Base-by-base conservation (phyloP, 2,888 invertebrate genomes). In the Epistrophe grossulariae region DNA sequence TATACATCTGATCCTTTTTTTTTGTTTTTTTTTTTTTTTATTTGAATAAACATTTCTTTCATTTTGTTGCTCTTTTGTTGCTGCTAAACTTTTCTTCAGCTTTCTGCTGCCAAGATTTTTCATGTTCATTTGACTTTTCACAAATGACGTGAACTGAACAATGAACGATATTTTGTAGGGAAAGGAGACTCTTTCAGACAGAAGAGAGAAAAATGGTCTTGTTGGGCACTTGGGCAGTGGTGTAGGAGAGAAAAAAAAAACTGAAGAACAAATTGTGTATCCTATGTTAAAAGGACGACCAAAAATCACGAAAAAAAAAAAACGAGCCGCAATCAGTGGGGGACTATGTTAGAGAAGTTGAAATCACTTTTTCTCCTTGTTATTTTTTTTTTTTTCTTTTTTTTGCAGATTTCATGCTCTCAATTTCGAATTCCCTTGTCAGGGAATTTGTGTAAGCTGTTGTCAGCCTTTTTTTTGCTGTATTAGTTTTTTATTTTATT, bases 301-400 rank as follows among this genome's bases (percentile, higher is more conserved):
- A 64, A 64, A 74, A 85, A 55, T 74, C 74, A 74, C 24, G 73
- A 64, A 55, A 73, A 64, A 73, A 64, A 73, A 64, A 79, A 64
- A 82, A 64, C 70, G 74, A 74, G 73, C 73, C 78, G 74, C 81
- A 85, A 78, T 85, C 85, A 85, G 85, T 73, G 64, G 73, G 64
- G 74, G 57, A 45, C 74, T 85, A 60, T 70, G 73, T 73, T 81
- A 43, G 77, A 43, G 77, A 76, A 28, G 78, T 78, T 64, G 71
- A 79, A 64, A 40, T 76, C 59, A 71, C 40, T 66, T 83, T 60
- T 68, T 70, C 10, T 17, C n/a, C 19, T 43, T 31, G 17, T 19
- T 28, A 15, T 43, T 9, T 9, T 31, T 9, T 43, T 80, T 50
- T 50, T 43, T 24, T 24, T 24, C 45, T 66, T 77, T 81, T 80